Conservation (phyloP, 2,113 vertebrate genomes). For the Malurus cyaneus region DNA sequence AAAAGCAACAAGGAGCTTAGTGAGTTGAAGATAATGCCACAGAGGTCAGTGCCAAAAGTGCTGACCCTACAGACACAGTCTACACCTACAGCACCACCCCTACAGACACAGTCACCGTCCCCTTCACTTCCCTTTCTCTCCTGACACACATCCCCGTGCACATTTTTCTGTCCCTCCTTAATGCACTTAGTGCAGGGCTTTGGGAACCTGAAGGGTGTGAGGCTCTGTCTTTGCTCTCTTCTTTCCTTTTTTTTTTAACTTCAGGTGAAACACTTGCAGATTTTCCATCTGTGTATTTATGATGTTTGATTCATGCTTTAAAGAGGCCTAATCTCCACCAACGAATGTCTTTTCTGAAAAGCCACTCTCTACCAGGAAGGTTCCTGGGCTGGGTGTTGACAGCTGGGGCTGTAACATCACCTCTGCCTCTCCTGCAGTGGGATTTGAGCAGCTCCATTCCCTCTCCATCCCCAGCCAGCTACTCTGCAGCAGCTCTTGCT, state of each 20-base stretch:
- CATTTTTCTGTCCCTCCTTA: not conserved
- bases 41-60: not conserved
- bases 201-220: rapidly evolving
- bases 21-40: not conserved
- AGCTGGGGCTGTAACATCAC: not conserved
- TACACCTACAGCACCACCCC: no score
- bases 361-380: rapidly evolving
- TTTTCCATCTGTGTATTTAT: not conserved
- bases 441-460: rapidly evolving
- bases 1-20: not conserved
- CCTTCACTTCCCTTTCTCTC: not conserved
- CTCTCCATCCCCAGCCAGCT: not conserved
- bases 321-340: not conserved
- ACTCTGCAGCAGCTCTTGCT: not conserved
- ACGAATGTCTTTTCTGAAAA: not conserved
- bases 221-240: not conserved
- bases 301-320: not conserved
- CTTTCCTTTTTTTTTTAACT: not conserved
- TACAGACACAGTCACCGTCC: rapidly evolving
- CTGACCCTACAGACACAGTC: not conserved
- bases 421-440: not conserved
- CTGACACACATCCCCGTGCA: not conserved
- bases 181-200: not conserved
- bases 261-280: not conserved
- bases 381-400: not conserved